Evolutionary conservation across 1,140 invertebrate species (phyloP), one percentile per base, ranked within the genome.

Genomic region (Drosophila lowei): DNA sequence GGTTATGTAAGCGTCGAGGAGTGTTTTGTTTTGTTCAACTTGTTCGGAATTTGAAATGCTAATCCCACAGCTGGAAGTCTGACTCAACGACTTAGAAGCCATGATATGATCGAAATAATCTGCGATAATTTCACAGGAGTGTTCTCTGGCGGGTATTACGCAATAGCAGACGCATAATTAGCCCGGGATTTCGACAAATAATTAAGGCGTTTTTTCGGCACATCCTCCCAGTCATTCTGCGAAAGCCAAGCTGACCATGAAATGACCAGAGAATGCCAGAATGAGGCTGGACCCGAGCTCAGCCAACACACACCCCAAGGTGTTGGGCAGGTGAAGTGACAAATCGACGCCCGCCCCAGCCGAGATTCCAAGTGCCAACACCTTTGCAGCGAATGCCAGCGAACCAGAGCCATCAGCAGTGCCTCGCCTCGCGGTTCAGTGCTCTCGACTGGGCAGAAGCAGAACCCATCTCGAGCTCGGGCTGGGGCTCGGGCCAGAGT

Each of bases 191-290:
- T 76, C 79, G 78, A 66, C 60, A 64, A 61, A 62, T 70, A 63
- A 61, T 72, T 61, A 59, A 52, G 55, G 25, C 71, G 49, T 46
- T 72, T 62, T 25, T 63, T 30, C 16, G 44, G 28, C 38, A 76
- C 64, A 84, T 71, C 78, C 68, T 86, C 70, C 74, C 73, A 66
- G 62, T 61, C 71, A 78, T 86, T 88, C 83, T 59, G 21, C 71
- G 83, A 86, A 86, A 79, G 79, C 53, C 65, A 88, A 86, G 83
- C 83, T 86, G 83, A 88, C 83, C 83, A 81, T 86, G 83, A 86
- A 88, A 83, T 71, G 50, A 3, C 9, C 9, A 88, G 70, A 88
- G 58, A 49, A 56, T 38, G 59, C 56, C 34, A 64, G 16, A 50
- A 50, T 34, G 53, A 50, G 55, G 13, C 59, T 48, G 58, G 54